A percentile compares a stretch with the other conserved stretches of the same genome.
These are phyloP conservation scores for Drosophila pseudoobscura DNA, from an alignment of 1,140 invertebrate genomes.

Conservation along the genomic window DNA sequence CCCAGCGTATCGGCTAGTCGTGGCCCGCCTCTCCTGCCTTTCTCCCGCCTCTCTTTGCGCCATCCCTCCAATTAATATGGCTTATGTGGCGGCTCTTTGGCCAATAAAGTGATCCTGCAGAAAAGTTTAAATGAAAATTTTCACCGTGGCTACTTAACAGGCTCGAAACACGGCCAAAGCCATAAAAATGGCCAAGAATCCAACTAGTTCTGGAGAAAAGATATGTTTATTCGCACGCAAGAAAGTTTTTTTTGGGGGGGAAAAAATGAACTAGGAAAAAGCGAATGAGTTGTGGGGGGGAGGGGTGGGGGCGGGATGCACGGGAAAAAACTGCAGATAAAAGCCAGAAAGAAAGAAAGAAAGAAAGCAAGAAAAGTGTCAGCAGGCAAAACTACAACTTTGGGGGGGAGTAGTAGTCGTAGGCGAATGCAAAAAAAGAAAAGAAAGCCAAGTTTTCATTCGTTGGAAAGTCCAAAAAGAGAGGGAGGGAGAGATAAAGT, in stretches of 20 bases:
- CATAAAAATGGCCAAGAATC: conserved; percentile 58
- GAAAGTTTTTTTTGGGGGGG: conserved; percentile 22
- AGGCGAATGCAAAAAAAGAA: neutral
- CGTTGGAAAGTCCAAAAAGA: conserved; percentile 12
- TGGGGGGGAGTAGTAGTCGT: neutral
- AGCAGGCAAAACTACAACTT: conserved; percentile 63
- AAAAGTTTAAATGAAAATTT: conserved; percentile 62
- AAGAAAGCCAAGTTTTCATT: conserved; percentile 56
- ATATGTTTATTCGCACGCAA: conserved; percentile 23
- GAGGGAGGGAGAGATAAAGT: conserved; percentile 32
- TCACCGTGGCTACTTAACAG: conserved; percentile 41
- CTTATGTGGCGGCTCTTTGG: neutral
- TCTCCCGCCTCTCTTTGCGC: conserved; percentile 1
- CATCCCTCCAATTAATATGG: conserved; percentile 54
- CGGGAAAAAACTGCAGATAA: conserved; percentile 52
- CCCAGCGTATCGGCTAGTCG: conserved; percentile 1
- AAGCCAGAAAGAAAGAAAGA: conserved; percentile 44
- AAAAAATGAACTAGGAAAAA: conserved; percentile 23
- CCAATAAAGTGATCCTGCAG: conserved; percentile 16
- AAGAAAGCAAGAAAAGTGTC: conserved; percentile 64
- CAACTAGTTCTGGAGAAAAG: conserved; percentile 20
- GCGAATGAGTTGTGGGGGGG: no score
- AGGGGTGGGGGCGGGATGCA: neutral
- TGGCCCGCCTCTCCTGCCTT: conserved; percentile 3
- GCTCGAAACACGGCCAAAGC: conserved; percentile 45